These are phyloP conservation scores for Ormyrus pomaceus DNA, from an alignment of 2,888 invertebrate genomes.

Conservation along the genomic window DNA sequence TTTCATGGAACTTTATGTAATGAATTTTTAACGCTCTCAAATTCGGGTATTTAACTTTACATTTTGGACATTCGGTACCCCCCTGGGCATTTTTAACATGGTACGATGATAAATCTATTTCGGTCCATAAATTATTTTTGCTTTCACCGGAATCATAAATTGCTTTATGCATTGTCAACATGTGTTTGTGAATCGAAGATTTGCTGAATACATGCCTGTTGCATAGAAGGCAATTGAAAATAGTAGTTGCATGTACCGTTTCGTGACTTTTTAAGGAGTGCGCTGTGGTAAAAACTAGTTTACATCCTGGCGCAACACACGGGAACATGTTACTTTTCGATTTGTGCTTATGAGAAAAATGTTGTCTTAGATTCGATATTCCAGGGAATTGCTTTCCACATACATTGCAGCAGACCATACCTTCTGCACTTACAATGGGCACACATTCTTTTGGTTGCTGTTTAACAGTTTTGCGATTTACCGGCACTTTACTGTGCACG, in stretches of 20 bases:
- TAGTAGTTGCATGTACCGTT: slow-evolving; percentile 77
- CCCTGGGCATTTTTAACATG: slow-evolving; percentile 64
- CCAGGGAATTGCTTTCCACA: slow-evolving; percentile 79
- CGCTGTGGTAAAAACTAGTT: slow-evolving; percentile 77
- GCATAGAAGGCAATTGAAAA: slow-evolving; percentile 80
- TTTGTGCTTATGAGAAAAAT: slow-evolving; percentile 77
- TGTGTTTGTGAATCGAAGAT: slow-evolving; percentile 78
- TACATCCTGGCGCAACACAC: slow-evolving; percentile 64
- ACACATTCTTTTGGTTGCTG: slow-evolving; percentile 60
- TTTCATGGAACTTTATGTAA: slow-evolving; percentile 70
- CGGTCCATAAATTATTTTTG: slow-evolving; percentile 64
- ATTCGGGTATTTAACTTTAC: slow-evolving; percentile 71
- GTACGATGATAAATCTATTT: slow-evolving; percentile 66
- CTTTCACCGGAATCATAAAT: slow-evolving; percentile 60
- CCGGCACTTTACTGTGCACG: slow-evolving; percentile 75
- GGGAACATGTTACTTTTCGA: slow-evolving; percentile 59
- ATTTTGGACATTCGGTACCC: slow-evolving; percentile 67
- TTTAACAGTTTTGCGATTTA: slow-evolving; percentile 50
- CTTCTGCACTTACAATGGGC: slow-evolving; percentile 73
- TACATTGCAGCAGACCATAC: slow-evolving; percentile 78
- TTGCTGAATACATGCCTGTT: slow-evolving; percentile 79
- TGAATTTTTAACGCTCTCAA: slow-evolving; percentile 72
- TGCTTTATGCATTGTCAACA: slow-evolving; percentile 77
- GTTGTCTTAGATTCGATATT: slow-evolving; percentile 78
- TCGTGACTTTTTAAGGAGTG: slow-evolving; percentile 77